These are phyloP conservation scores for Ariolimax columbianus DNA, from an alignment of 2,888 invertebrate species.

Conservation along the genomic window DNA sequence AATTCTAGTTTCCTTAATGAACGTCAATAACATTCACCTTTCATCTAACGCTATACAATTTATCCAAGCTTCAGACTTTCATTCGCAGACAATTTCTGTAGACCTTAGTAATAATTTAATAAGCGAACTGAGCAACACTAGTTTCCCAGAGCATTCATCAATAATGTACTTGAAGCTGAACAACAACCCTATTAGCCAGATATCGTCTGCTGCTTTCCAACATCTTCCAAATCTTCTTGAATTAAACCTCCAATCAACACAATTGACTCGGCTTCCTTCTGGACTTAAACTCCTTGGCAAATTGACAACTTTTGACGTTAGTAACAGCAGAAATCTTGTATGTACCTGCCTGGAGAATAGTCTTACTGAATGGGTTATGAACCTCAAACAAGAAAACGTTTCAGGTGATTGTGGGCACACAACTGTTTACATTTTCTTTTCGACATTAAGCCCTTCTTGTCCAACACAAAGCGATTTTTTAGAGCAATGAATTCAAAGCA, in stretches of 20 bases:
- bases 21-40: not conserved
- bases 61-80: not conserved
- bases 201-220: not conserved
- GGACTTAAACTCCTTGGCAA: not conserved
- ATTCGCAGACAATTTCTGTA: not conserved
- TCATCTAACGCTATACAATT: not conserved
- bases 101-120: not conserved
- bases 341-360: slow-evolving; percentile 9
- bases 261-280: not conserved
- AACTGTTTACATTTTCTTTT: not conserved
- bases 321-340: not conserved
- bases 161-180: not conserved
- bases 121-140: not conserved
- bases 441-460: not conserved
- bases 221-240: not conserved
- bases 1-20: not conserved
- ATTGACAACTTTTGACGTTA: not conserved
- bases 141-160: not conserved
- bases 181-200: not conserved
- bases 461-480: no score
- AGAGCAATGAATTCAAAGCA: no score
- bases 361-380: not conserved
- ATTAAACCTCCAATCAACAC: not conserved
- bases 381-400: not conserved
- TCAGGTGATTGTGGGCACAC: not conserved